These are phyloP conservation scores for Noctua janthe DNA, from an alignment of 2,888 invertebrate species.

Conservation along the genomic window DNA sequence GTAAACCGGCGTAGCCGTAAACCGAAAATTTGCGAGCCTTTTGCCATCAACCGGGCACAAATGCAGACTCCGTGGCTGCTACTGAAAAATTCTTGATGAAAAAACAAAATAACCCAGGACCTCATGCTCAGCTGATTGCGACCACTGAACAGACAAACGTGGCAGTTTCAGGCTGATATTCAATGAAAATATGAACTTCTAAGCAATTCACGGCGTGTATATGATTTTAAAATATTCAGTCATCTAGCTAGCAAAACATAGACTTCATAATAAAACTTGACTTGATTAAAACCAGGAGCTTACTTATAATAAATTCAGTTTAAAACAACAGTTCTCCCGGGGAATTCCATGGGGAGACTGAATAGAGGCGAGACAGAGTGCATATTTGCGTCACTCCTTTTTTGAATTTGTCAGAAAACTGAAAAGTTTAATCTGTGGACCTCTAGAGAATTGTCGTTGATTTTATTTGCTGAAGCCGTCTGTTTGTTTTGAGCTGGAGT, in stretches of 20 bases:
- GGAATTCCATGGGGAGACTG: slow-evolving; percentile 7
- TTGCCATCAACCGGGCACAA: no score
- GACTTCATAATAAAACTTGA: background rate
- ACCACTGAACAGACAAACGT: no score
- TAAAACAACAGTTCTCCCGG: background rate
- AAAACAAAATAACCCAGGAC: no score
- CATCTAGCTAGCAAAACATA: background rate
- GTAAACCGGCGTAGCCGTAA: no score
- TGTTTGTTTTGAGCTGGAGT: background rate
- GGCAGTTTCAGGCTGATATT: no score
- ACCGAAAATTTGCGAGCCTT: no score
- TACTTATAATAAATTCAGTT: slow-evolving; percentile 27
- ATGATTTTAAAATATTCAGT: slow-evolving; percentile 7
- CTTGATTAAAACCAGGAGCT: slow-evolving; percentile 18
- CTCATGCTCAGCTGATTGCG: no score
- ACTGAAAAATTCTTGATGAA: no score
- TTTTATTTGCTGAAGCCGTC: slow-evolving; percentile 24
- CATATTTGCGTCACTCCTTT: slow-evolving; percentile 26
- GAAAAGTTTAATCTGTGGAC: slow-evolving; percentile 38
- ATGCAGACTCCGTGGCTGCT: no score
- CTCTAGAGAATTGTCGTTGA: slow-evolving; percentile 25
- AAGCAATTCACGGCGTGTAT: no score
- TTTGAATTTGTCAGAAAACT: slow-evolving; percentile 16
- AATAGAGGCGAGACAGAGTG: slow-evolving; percentile 1
- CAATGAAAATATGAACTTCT: no score